Percentiles rank a stretch among this genome's conserved stretches.
Conservation (phyloP, 2,888 invertebrate species). For the Sarcophaga variegata region DNA sequence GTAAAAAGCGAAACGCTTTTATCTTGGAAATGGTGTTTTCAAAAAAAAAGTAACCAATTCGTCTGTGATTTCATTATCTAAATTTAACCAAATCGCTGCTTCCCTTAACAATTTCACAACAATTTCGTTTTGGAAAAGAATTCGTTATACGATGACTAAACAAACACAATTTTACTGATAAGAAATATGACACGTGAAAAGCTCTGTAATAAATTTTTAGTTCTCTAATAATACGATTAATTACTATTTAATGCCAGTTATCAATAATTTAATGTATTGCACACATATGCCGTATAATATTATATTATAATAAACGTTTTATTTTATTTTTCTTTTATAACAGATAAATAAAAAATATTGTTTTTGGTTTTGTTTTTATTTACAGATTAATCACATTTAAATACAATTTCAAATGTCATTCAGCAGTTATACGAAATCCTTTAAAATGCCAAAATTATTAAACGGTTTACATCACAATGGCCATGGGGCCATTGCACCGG, state of each 20-base stretch:
- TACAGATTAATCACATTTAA: conserved; percentile 41
- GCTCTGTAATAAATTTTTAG: not conserved
- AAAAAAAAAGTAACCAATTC: not conserved
- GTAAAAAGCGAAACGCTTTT: no score
- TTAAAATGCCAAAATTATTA: conserved; percentile 76
- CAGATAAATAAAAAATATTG: not conserved
- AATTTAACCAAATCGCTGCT: not conserved
- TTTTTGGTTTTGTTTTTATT: conserved; percentile 15
- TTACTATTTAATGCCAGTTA: conserved; percentile 44
- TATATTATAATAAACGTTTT: not conserved
- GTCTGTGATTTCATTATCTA: not conserved
- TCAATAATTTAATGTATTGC: conserved; percentile 27
- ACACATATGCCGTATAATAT: not conserved
- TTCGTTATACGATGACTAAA: not conserved
- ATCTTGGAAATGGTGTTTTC: no score
- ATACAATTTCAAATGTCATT: conserved; percentile 42
- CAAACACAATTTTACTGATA: not conserved
- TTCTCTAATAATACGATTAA: conserved; percentile 39
- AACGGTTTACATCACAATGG: conserved; percentile 71
- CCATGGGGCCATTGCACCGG: conserved; percentile 74
- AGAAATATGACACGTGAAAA: not conserved
- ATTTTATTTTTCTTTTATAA: not conserved
- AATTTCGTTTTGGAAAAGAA: not conserved
- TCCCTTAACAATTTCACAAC: not conserved
- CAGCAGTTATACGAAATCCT: conserved; percentile 34